Evolutionary conservation across 2,113 vertebrate genomes (phyloP).

Genomic region (Hassar affinis): DNA sequence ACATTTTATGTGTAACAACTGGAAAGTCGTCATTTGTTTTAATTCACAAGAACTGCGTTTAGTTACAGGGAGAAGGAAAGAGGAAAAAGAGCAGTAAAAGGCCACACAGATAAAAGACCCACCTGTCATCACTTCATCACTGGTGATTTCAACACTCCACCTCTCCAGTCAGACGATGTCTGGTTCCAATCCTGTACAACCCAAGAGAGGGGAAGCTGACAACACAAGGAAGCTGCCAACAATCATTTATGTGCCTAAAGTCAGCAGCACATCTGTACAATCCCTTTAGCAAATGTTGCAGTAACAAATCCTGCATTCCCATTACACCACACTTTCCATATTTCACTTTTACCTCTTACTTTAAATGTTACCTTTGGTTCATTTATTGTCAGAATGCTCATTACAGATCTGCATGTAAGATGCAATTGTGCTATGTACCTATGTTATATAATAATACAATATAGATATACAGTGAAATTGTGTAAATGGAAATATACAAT

Average conservation of each 20-base stretch:
- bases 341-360: not conserved
- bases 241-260: slow-evolving; percentile 32
- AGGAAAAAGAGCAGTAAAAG: slow-evolving; percentile 34
- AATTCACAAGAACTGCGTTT: not conserved
- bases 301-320: not conserved
- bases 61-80: not conserved
- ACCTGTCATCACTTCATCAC: slow-evolving; percentile 69
- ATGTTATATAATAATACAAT: not conserved
- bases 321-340: not conserved
- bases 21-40: not conserved
- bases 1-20: not conserved
- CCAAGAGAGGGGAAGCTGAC: slow-evolving; percentile 10
- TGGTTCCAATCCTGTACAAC: slow-evolving; percentile 28
- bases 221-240: not conserved
- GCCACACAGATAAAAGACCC: slow-evolving; percentile 59
- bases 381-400: not conserved
- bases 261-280: not conserved
- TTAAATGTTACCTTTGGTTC: not conserved
- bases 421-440: not conserved
- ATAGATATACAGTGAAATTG: no score
- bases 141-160: slow-evolving; percentile 52
- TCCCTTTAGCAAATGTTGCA: not conserved
- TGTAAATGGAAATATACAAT: no score
- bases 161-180: slow-evolving; percentile 34
- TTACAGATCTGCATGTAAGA: no score